These are phyloP conservation scores for Atractosteus spatula DNA, from an alignment of 2,113 vertebrate genomes.

Conservation along the genomic window DNA sequence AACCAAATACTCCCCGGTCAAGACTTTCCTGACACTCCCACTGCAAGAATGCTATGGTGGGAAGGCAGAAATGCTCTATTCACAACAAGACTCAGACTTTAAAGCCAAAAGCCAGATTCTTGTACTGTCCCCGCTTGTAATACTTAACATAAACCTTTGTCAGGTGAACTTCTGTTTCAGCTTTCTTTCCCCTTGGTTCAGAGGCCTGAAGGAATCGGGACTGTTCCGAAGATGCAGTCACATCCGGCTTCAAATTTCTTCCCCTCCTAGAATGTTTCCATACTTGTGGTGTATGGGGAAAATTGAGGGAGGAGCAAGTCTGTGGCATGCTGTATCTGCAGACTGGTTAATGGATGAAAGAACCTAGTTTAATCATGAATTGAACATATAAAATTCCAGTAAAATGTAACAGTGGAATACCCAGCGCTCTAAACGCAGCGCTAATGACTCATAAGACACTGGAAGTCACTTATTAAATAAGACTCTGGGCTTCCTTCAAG, in stretches of 20 bases:
- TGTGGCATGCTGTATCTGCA: conserved; percentile 80
- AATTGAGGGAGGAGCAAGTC: conserved; percentile 88
- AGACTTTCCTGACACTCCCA: conserved; percentile 98
- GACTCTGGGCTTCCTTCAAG: conserved; percentile 81
- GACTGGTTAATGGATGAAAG: conserved; percentile 80
- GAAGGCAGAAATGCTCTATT: conserved; percentile 93
- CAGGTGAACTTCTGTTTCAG: conserved; percentile 99
- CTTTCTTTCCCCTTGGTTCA: conserved; percentile 89
- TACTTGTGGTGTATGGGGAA: conserved; percentile 84
- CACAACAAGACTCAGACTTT: conserved; percentile 97
- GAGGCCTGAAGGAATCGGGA: conserved; percentile 92
- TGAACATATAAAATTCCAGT: conserved; percentile 90
- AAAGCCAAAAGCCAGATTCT: conserved; percentile 83
- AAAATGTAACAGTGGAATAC: conserved; percentile 85
- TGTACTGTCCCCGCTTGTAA: conserved; percentile 89
- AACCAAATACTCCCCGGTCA: conserved; percentile 97
- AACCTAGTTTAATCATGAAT: conserved; percentile 87
- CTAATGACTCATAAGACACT: conserved; percentile 86
- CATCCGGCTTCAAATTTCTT: conserved; percentile 72
- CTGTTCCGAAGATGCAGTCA: conserved; percentile 96
- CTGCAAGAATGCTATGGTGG: conserved; percentile 97
- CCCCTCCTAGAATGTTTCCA: conserved; percentile 84
- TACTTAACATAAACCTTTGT: conserved; percentile 92
- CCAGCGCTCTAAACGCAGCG: conserved; percentile 81
- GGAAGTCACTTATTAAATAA: conserved; percentile 82